Evolutionary conservation across 2,113 vertebrate species (phyloP).

Genomic region (Amia ocellicauda): DNA sequence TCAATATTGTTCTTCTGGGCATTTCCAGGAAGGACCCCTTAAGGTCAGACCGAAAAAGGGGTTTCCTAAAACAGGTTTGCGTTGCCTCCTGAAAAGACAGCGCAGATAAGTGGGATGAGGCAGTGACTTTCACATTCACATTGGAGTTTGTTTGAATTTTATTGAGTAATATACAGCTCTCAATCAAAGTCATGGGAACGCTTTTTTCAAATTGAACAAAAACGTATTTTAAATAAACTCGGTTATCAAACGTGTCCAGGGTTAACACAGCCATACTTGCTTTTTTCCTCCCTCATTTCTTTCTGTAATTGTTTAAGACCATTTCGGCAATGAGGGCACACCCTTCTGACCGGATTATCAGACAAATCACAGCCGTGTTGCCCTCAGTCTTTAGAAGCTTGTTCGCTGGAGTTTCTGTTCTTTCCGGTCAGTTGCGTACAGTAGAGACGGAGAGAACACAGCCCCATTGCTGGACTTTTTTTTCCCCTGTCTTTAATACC

Average conservation of each 20-base stretch:
- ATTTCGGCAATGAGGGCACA: not conserved
- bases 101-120: no score
- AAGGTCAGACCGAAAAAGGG: not conserved
- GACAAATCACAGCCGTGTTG: no score
- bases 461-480: not conserved
- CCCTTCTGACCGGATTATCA: no score
- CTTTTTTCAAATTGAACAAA: no score
- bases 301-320: not conserved
- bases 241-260: no score
- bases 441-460: not conserved
- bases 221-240: no score
- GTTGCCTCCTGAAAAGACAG: not conserved
- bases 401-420: not conserved
- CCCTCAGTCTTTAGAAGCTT: not conserved
- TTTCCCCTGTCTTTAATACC: not conserved
- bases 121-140: not conserved
- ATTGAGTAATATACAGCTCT: slow-evolving; percentile 24
- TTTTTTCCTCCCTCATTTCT: not conserved
- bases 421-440: slow-evolving; percentile 8
- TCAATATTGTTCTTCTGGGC: slow-evolving; percentile 35
- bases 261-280: not conserved
- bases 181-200: no score
- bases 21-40: slow-evolving; percentile 1
- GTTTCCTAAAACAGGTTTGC: slow-evolving; percentile 2
- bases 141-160: slow-evolving; percentile 42